These are phyloP conservation scores for Caenorhabditis latens DNA, from an alignment of 1,140 invertebrate genomes.

Conservation along the genomic window DNA sequence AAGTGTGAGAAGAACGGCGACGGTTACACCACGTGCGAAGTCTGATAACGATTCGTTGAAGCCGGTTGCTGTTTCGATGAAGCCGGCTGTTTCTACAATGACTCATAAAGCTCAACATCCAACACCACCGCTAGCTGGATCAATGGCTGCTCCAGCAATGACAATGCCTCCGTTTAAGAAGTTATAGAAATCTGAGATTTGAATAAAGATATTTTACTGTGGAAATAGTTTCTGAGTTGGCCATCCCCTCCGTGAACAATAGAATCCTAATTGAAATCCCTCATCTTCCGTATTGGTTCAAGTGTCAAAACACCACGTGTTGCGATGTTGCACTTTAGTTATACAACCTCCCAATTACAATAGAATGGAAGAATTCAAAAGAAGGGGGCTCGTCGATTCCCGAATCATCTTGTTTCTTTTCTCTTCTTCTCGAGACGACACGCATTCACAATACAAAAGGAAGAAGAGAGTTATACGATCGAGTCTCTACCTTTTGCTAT, in stretches of 20 bases:
- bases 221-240: too few species aligned
- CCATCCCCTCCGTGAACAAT: too few species aligned
- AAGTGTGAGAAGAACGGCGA: not conserved
- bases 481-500: conserved; percentile 38
- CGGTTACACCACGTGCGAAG: not conserved
- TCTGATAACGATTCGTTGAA: conserved; percentile 8
- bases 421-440: conserved; percentile 3
- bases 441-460: conserved; percentile 38
- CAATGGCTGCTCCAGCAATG: not conserved
- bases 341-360: conserved; percentile 53
- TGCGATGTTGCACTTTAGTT: conserved; percentile 44
- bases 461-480: conserved; percentile 42
- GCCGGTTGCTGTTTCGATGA: not conserved
- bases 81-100: not conserved
- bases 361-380: conserved; percentile 18
- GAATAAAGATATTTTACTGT: not conserved
- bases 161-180: not conserved
- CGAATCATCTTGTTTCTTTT: conserved; percentile 23
- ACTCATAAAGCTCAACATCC: not conserved
- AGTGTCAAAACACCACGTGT: conserved; percentile 54
- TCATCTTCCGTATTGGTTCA: not conserved
- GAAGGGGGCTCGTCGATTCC: conserved; percentile 22
- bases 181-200: not conserved
- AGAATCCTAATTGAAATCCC: too few species aligned
- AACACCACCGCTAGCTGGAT: not conserved